Percentiles rank a stretch among this genome's conserved stretches.
Conservation (phyloP, 2,113 vertebrate genomes). For the Apteryx owenii region DNA sequence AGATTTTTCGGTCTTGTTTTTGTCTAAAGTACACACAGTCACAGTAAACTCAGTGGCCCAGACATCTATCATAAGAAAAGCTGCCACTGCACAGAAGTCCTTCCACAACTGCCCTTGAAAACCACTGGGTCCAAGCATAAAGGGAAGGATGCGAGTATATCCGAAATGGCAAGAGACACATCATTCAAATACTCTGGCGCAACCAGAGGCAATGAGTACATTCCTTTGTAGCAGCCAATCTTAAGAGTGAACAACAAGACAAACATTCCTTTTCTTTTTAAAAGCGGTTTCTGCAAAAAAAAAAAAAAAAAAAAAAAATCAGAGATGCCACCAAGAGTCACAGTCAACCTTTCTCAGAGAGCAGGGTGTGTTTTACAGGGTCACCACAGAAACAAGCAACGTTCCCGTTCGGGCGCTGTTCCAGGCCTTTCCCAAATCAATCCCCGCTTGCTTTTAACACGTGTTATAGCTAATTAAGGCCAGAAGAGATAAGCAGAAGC, state of each 20-base stretch:
- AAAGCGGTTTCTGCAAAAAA: background rate
- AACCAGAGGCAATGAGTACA: rapidly evolving
- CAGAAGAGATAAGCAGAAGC: background rate
- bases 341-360: background rate
- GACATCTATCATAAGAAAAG: background rate
- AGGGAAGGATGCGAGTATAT: background rate
- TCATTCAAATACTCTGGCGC: background rate
- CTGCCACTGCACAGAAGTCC: background rate
- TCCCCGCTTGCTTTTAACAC: rapidly evolving
- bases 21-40: rapidly evolving
- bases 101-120: background rate
- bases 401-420: background rate
- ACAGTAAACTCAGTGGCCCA: background rate
- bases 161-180: rapidly evolving
- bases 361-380: background rate
- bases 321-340: background rate
- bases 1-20: no score
- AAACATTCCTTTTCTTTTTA: rapidly evolving
- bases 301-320: background rate
- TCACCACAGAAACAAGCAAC: background rate
- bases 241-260: background rate
- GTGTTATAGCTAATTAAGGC: background rate
- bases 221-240: background rate
- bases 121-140: background rate
- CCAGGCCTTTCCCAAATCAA: background rate